A percentile compares a stretch with the other conserved stretches of the same genome.
Evolutionary conservation across 2,797 vertebrate genomes (phyloP).

Genomic region (Eremophila alpestris): DNA sequence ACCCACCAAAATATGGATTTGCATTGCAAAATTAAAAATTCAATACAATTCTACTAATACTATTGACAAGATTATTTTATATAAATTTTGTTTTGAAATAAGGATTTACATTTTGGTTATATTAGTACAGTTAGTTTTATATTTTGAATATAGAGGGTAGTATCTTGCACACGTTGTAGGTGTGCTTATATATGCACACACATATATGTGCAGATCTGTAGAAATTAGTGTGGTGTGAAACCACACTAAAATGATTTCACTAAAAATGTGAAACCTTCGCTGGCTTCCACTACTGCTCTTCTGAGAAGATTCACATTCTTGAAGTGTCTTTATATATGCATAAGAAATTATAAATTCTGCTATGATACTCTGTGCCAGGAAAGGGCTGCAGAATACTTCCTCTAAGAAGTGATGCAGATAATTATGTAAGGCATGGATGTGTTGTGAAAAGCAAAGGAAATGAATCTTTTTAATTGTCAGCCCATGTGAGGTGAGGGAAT

Average conservation of each 20-base stretch:
- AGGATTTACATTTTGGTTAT: not conserved
- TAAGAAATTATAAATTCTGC: not conserved
- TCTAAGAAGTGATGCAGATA: not conserved
- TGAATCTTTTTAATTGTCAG: not conserved
- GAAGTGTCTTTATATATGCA: not conserved
- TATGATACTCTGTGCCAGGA: not conserved
- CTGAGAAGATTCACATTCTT: not conserved
- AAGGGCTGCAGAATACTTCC: not conserved
- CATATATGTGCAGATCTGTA: not conserved
- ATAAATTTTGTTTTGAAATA: not conserved
- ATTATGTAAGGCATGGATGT: not conserved
- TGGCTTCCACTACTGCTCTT: not conserved
- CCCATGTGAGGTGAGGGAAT: not conserved
- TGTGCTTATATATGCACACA: not conserved
- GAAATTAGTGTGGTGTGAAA: not conserved
- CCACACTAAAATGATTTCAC: too few species aligned
- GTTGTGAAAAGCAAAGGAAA: not conserved
- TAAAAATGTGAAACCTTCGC: not conserved
- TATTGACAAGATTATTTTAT: not conserved
- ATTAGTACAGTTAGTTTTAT: not conserved
- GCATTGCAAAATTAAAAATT: not conserved
- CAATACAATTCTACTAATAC: not conserved
- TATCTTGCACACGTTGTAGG: not conserved
- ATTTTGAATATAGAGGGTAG: not conserved
- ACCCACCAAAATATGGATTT: not conserved